These are phyloP conservation scores for Argentina silus DNA, from an alignment of 2,797 vertebrate genomes.

Conservation along the genomic window DNA sequence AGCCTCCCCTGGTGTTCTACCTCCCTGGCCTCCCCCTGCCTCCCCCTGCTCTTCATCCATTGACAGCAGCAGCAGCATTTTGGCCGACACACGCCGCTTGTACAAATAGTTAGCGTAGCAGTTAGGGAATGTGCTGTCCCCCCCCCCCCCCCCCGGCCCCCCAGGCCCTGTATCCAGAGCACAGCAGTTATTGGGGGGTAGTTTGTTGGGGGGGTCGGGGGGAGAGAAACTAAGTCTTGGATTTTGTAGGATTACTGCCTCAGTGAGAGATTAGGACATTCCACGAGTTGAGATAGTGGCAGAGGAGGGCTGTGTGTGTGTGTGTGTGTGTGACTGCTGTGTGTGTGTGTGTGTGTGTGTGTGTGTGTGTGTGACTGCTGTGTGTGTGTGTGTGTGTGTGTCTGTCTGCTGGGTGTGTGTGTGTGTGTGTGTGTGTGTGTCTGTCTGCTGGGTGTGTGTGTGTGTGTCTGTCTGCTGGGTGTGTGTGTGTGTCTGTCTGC, in stretches of 20 bases:
- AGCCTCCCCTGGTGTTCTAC: no score
- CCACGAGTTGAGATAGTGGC: conserved; percentile 33
- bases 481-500: no score
- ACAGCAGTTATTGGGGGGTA: no score
- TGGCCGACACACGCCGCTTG: background rate
- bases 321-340: no score
- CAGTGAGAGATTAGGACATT: conserved; percentile 64
- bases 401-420: no score
- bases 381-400: no score
- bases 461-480: no score
- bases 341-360: no score
- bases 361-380: no score
- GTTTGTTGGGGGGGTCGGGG: conserved; percentile 37
- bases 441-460: no score
- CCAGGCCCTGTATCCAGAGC: conserved; percentile 6
- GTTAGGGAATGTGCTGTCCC: conserved; percentile 9
- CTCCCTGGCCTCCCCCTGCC: no score
- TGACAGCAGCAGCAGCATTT: background rate
- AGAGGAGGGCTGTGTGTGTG: conserved; percentile 11
- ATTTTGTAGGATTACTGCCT: conserved; percentile 57
- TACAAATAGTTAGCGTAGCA: conserved; percentile 7
- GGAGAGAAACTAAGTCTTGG: conserved; percentile 52
- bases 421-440: no score
- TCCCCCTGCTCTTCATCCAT: conserved; percentile 10
- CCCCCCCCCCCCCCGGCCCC: background rate